A percentile compares a stretch with the other conserved stretches of the same genome.
Conservation (phyloP, 2,113 vertebrate species). For the Notiomystis cincta region DNA sequence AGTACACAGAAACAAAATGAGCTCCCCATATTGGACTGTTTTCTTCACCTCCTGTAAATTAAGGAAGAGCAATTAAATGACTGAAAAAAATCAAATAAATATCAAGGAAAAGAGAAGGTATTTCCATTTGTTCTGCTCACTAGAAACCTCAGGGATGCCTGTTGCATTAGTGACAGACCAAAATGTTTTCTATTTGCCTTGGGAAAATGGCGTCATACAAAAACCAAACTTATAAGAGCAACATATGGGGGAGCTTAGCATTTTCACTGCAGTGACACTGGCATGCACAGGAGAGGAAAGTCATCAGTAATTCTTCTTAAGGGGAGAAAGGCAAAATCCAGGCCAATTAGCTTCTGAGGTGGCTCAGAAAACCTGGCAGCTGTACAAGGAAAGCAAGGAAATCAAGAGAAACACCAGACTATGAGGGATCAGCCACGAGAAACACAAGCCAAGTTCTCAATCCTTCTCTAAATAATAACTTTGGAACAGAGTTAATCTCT, state of each 20-base stretch:
- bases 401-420: not conserved
- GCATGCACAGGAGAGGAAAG: not conserved
- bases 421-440: not conserved
- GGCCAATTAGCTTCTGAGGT: not conserved
- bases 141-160: not conserved
- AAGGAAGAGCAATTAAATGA: not conserved
- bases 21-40: not conserved
- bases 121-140: not conserved
- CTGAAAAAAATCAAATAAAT: not conserved
- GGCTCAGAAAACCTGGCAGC: slow-evolving; percentile 10
- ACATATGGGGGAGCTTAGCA: not conserved
- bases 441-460: not conserved
- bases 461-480: not conserved
- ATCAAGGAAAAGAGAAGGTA: not conserved
- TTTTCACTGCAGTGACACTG: not conserved
- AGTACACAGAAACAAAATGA: not conserved
- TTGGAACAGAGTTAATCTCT: not conserved
- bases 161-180: not conserved
- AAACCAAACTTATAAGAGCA: not conserved
- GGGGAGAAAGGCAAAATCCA: not conserved
- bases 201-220: not conserved
- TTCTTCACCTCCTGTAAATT: not conserved
- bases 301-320: not conserved
- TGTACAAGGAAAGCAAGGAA: not conserved
- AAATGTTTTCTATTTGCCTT: not conserved